Evolutionary conservation across 2,113 vertebrate species (phyloP), one percentile per base, ranked within the genome.

Genomic region (Epinephelus moara): DNA sequence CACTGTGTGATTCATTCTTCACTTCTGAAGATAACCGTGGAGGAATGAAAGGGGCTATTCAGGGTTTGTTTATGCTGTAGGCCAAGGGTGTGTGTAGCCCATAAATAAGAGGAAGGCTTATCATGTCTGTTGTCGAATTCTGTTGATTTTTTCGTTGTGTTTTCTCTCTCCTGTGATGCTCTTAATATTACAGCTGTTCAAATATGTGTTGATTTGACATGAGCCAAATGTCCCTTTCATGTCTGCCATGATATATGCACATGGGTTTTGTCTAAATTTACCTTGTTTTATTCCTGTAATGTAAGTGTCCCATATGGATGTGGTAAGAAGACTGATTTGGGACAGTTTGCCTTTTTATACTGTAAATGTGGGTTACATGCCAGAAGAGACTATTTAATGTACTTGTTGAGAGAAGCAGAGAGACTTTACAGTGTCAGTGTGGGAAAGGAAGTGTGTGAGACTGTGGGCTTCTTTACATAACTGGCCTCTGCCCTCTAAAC

Each of bases 61-160:
- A 89, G 80, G 66, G 72, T 86, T 91, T 93, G 89, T 93, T 93
- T 85, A 89, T 87, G 82, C 90, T 92, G 62, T 75, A 89, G 91
- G 91, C 84, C 80, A 90, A 25, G 63, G 70, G 18, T 86, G 84
- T 84, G 60, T 79, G 45, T 53, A 61, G 25, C 18, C 81, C 67
- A 88, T 75, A 89, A 86, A 90, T 84, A 82, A 84, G 61, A 78
- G 25, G 45, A 84, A 66, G 23, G 78, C 21, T 80, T 80, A 73
- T 71, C 19, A 1, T 1, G 33, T 68, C 79, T 84, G 25, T 52
- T 81, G 50, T 66, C 14, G 33, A 77, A 57, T 72, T 85, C 52
- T 62, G 68, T 49, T 33, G 37, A 78, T 67, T 59, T 57, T 27
- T 59, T 57, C 70, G 25, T 70, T 47, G 49, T 83, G 10, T 75